Percentiles rank a stretch among this genome's conserved stretches.
Conservation (phyloP, 2,888 invertebrate genomes). For the Drosophila ezoana region DNA sequence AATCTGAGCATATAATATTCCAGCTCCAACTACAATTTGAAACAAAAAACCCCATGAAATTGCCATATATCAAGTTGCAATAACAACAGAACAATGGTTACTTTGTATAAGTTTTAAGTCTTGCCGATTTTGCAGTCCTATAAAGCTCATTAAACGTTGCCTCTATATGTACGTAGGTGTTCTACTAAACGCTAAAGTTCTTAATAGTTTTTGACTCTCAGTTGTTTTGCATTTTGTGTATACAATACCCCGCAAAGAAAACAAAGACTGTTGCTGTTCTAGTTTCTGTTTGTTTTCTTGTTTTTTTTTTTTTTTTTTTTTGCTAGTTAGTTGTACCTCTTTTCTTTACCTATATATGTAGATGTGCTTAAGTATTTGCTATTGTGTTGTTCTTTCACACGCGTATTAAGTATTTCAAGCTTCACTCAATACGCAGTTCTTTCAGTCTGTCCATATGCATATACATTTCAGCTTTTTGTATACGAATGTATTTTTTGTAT, state of each 20-base stretch:
- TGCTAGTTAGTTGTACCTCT: constrained; percentile 2
- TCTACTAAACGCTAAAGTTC: neutral
- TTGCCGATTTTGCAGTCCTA: neutral
- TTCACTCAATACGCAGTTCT: constrained; percentile 14
- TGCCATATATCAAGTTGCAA: neutral
- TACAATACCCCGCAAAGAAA: neutral
- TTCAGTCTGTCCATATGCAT: constrained; percentile 13
- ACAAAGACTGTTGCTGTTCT: constrained; percentile 25
- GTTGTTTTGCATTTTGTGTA: neutral
- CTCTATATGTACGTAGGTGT: neutral
- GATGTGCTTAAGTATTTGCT: constrained; percentile 3
- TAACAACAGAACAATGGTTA: neutral
- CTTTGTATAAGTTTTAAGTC: neutral
- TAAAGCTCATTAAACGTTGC: neutral
- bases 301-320: neutral
- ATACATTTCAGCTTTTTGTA: constrained; percentile 10
- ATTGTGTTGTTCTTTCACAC: constrained; percentile 49
- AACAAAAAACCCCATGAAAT: too few relatives aligned
- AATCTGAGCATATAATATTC: too few relatives aligned
- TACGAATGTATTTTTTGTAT: constrained; percentile 7
- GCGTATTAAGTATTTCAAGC: constrained; percentile 36
- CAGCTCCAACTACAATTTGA: too few relatives aligned
- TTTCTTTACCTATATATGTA: constrained; percentile 2
- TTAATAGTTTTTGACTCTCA: neutral
- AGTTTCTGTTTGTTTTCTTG: constrained; percentile 19